These are phyloP conservation scores for Parotocinclus haroldoi DNA, from an alignment of 2,797 vertebrate species.

Conservation along the genomic window DNA sequence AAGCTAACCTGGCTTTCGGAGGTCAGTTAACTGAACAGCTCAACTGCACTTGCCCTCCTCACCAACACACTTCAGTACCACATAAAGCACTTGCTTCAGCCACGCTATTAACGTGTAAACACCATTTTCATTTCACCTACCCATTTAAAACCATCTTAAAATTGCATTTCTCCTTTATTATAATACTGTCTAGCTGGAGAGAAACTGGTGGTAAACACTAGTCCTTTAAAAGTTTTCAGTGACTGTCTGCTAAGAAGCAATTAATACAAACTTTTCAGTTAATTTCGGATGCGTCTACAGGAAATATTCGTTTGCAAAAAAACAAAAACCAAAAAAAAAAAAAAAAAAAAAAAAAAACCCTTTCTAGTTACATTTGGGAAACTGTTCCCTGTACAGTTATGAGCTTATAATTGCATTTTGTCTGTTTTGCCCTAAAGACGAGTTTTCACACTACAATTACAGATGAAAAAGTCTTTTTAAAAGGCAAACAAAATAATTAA, in stretches of 20 bases:
- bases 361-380: constrained; percentile 32
- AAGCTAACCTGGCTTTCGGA: constrained; percentile 53
- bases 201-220: background rate
- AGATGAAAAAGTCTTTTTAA: constrained; percentile 32
- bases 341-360: background rate
- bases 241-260: background rate
- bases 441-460: constrained; percentile 45
- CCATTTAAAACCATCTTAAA: background rate
- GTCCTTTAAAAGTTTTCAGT: constrained; percentile 1
- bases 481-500: constrained; percentile 50
- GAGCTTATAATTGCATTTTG: constrained; percentile 47
- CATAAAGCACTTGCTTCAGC: constrained; percentile 13
- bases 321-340: too few species aligned
- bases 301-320: constrained; percentile 19
- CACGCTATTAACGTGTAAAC: constrained; percentile 1
- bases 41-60: background rate
- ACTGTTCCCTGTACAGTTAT: constrained; percentile 36
- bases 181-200: background rate
- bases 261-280: constrained; percentile 13
- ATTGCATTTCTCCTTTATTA: background rate
- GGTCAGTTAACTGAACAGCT: constrained; percentile 12
- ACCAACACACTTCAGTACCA: background rate
- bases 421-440: constrained; percentile 46
- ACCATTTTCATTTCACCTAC: constrained; percentile 2
- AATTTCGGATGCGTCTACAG: constrained; percentile 12